Percentiles rank a stretch among this genome's conserved stretches.
Conservation (phyloP, 2,113 vertebrate genomes). For the Mohoua ochrocephala region DNA sequence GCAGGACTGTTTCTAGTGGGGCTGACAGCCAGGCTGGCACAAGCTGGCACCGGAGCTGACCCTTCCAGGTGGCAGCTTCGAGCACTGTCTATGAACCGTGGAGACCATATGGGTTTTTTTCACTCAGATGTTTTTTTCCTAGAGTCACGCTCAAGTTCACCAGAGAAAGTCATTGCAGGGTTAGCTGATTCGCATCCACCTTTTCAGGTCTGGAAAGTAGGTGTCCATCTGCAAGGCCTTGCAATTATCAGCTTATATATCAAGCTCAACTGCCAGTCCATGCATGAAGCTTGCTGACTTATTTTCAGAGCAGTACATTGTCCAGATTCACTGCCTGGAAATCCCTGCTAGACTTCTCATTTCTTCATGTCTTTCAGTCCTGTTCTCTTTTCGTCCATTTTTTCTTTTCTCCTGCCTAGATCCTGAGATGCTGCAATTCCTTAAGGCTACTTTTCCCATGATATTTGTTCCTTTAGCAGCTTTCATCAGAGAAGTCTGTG, state of each 20-base stretch:
- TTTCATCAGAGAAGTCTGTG: background rate
- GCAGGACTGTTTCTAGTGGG: background rate
- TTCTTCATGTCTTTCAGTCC: background rate
- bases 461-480: background rate
- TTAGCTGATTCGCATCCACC: background rate
- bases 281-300: background rate
- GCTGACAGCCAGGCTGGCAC: background rate
- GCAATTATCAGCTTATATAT: background rate
- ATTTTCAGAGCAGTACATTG: background rate
- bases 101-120: background rate
- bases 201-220: background rate
- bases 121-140: background rate
- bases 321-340: background rate
- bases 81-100: background rate
- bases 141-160: fast-evolving
- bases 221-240: background rate
- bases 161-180: background rate
- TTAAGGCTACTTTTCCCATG: background rate
- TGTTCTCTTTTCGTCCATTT: background rate
- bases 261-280: background rate
- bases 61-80: background rate
- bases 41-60: background rate
- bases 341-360: background rate
- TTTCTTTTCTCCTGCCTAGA: background rate
- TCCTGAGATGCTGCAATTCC: background rate